Evolutionary conservation across 1,140 invertebrate species (phyloP), one percentile per base, ranked within the genome.

Genomic region (Drosophila dunni): DNA sequence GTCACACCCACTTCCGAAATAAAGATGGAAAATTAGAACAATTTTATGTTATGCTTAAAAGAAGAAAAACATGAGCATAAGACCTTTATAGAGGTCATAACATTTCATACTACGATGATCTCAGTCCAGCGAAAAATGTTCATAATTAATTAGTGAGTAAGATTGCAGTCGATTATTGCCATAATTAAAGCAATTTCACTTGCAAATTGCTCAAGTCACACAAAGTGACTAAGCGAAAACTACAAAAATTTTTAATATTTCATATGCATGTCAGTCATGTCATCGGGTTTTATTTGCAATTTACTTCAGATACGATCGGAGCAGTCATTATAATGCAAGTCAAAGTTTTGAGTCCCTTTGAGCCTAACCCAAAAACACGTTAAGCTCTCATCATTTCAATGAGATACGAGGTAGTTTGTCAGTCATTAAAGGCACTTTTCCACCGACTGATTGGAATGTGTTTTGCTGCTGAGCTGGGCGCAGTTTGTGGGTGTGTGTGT

Each of bases 131-230:
- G 29, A 42, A 15, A 38, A 38, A 60, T 40, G 45, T 56, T 57
- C 38, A 78, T 62, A 74, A 70, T 75, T 81, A 81, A 78, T 81
- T 62, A 66, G 44, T 33, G n/a, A 13, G 44, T 34, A 34, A 62
- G 48, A 11, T 29, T 40, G 66, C 38, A 65, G 11, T 48, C 40
- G 20, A 46, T 46, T 46, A 46, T 8, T 20, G 45, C 44, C 44
- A 60, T 75, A 75, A 76, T 76, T 75, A 72, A 80, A 63, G 60
- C 57, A 64, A 80, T 71, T 75, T 20, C 20, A 73, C 60, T 78
- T 44, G 7, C 45, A 66, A 56, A 56, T 56, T 56, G 50, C 50
- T 33, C 6, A 50, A 42, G 38, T 67, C 53, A 73, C 8, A 64
- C 44, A 29, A 29, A 24, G 36, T 51, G 62, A 71, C 45, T 67